Conservation (phyloP, 2,888 invertebrate species). For the Parapristionchus giblindavisi region DNA sequence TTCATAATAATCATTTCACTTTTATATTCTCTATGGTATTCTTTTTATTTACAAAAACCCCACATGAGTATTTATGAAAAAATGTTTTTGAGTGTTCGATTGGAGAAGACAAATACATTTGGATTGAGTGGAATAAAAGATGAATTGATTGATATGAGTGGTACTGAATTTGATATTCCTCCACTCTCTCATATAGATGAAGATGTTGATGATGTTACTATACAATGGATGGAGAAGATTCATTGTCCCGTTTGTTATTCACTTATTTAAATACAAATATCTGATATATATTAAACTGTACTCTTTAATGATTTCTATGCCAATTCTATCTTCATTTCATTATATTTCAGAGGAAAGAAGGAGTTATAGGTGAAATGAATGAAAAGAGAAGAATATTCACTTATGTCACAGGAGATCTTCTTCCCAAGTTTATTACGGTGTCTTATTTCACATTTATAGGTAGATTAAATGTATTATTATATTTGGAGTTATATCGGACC, state of each 20-base stretch:
- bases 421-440: slow-evolving; percentile 21
- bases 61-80: too few species aligned
- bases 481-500: too few species aligned
- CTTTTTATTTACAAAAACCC: too few species aligned
- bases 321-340: not conserved
- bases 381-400: slow-evolving; percentile 16
- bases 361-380: not conserved
- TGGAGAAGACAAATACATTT: slow-evolving; percentile 7
- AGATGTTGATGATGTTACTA: not conserved
- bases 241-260: not conserved
- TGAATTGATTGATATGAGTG: slow-evolving; percentile 8
- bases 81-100: slow-evolving; percentile 12
- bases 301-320: too few species aligned
- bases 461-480: too few species aligned
- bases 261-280: not conserved
- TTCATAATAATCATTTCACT: too few species aligned
- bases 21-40: too few species aligned
- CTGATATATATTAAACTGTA: too few species aligned
- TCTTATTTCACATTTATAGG: too few species aligned
- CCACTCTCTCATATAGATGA: too few species aligned
- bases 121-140: slow-evolving; percentile 4
- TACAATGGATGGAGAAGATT: slow-evolving; percentile 9
- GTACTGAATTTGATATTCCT: slow-evolving; percentile 13
- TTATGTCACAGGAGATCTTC: slow-evolving; percentile 10
- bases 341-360: slow-evolving; percentile 21